Percentiles rank a stretch among this genome's conserved stretches.
phyloP scores from a whole-genome alignment of 2,888 invertebrate species.

The Celastrina argiolus region DNA sequence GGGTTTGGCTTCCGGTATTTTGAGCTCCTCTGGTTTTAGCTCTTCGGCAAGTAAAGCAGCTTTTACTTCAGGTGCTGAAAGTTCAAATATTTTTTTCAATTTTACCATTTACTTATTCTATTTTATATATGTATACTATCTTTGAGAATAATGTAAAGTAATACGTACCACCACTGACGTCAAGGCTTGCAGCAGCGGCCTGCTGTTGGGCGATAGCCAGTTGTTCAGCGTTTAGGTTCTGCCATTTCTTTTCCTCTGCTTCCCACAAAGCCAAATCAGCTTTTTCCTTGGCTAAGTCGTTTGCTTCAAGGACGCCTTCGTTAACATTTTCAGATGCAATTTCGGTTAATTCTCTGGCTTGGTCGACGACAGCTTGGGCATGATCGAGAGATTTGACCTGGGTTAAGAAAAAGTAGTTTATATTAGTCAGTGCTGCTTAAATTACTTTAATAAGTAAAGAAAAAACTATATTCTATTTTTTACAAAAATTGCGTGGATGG shows the following conservation, averaged over 20 bases:
- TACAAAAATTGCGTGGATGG: too few species aligned
- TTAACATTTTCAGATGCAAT: conserved; percentile 46
- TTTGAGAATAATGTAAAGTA: neutral
- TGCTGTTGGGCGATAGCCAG: conserved; percentile 57
- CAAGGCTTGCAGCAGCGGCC: conserved; percentile 49
- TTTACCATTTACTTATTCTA: too few species aligned
- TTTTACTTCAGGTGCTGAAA: conserved; percentile 30
- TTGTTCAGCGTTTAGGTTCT: conserved; percentile 55
- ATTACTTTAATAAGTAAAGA: too few species aligned
- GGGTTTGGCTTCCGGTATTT: conserved; percentile 31
- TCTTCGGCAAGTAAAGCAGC: neutral
- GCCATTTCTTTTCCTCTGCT: conserved; percentile 64
- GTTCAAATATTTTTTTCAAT: conserved; percentile 14
- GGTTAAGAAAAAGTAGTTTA: neutral
- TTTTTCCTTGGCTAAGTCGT: conserved; percentile 43
- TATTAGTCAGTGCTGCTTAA: neutral
- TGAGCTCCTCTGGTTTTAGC: conserved; percentile 31
- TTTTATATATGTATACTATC: too few species aligned
- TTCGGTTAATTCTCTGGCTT: conserved; percentile 47
- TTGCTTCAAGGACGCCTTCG: conserved; percentile 44
- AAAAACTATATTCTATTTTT: too few species aligned
- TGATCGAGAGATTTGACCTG: conserved; percentile 44
- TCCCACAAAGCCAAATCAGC: conserved; percentile 50
- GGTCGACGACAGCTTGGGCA: conserved; percentile 48
- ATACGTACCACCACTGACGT: conserved; percentile 32